These are phyloP conservation scores for Ptiloglossa arizonensis DNA, from an alignment of 1,140 invertebrate genomes.

Conservation along the genomic window DNA sequence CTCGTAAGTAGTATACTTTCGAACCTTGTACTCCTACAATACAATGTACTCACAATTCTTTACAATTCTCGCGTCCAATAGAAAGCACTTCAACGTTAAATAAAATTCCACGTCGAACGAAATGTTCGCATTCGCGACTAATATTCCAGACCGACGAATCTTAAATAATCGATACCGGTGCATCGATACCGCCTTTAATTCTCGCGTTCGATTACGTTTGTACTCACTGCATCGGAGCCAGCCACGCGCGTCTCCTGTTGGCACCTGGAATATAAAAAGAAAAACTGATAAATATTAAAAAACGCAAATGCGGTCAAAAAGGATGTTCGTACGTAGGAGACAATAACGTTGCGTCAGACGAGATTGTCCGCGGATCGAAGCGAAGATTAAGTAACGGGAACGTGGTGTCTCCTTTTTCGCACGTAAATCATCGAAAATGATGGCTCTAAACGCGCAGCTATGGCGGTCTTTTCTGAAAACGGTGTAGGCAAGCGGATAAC, in stretches of 20 bases:
- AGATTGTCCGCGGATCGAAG: neutral
- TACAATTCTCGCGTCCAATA: too few species aligned
- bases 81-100: too few species aligned
- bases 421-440: neutral
- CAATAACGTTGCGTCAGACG: neutral
- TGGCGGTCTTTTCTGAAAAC: slow-evolving; percentile 19
- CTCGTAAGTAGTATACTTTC: too few species aligned
- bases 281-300: neutral
- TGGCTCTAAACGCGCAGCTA: neutral
- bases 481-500: slow-evolving; percentile 36
- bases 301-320: too few species aligned
- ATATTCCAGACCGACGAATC: too few species aligned
- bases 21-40: too few species aligned
- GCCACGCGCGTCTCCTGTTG: neutral
- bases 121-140: too few species aligned
- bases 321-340: neutral
- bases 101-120: too few species aligned
- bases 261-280: neutral
- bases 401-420: neutral
- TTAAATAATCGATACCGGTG: too few species aligned
- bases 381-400: neutral
- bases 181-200: too few species aligned
- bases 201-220: neutral
- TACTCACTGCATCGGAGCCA: neutral
- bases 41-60: too few species aligned